phyloP scores from a whole-genome alignment of 30 jellyfish, hydroid and myxozoan genomes.

The Cassiopea xamachana region DNA sequence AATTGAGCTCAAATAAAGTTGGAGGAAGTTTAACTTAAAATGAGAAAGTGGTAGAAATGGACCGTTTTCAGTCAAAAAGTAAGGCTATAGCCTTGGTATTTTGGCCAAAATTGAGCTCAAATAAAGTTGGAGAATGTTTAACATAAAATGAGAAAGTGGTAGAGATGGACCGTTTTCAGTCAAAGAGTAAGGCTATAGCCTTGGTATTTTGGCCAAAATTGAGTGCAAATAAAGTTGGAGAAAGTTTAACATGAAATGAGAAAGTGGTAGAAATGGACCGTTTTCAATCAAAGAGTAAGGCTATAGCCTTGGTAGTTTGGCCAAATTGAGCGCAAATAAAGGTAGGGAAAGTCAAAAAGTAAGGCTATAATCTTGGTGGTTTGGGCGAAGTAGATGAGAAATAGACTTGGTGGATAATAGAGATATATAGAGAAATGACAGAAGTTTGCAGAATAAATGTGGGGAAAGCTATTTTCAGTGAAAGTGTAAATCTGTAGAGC shows the following conservation, averaged over 20 bases:
- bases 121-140: neutral
- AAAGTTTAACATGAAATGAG: no score
- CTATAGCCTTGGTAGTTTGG: neutral
- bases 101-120: neutral
- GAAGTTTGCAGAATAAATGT: no score
- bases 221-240: neutral
- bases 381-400: no score
- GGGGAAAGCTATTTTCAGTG: neutral
- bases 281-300: neutral
- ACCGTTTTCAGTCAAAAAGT: neutral
- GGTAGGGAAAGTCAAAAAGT: neutral
- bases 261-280: neutral
- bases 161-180: neutral
- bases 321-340: neutral
- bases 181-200: neutral
- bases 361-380: neutral
- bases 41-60: neutral
- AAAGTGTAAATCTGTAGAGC: neutral
- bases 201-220: neutral
- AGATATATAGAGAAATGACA: no score
- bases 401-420: no score
- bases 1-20: no score
- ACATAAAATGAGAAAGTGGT: neutral
- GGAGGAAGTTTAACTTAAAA: neutral
- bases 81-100: neutral